Conservation (phyloP, 2,113 vertebrate species). For the Calyptommatus sinebrachiatus region DNA sequence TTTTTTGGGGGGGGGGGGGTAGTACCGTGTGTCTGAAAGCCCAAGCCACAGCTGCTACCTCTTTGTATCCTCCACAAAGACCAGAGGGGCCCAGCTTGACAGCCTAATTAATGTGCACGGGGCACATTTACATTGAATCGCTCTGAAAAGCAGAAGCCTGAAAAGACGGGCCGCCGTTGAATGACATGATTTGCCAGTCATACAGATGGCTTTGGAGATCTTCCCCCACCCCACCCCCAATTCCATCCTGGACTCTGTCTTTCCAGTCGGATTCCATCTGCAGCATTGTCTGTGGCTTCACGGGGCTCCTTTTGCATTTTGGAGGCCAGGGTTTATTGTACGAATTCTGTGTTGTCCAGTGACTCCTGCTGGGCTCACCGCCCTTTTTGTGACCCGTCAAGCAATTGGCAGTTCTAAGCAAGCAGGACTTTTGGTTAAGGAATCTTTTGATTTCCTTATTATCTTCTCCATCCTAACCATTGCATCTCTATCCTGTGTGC, state of each 20-base stretch:
- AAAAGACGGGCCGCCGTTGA: not conserved
- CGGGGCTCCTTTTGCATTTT: not conserved
- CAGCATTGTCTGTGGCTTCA: slow-evolving; percentile 1
- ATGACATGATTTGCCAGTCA: not conserved
- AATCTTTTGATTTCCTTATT: not conserved
- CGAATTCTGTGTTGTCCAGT: not conserved
- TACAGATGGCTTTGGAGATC: not conserved
- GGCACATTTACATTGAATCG: slow-evolving; percentile 53
- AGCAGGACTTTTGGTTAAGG: not conserved
- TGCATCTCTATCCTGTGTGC: not conserved
- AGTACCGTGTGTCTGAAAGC: not conserved
- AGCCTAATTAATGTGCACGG: slow-evolving; percentile 55
- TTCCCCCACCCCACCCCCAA: not conserved
- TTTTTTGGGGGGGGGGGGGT: not conserved
- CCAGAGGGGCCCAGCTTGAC: slow-evolving; percentile 6
- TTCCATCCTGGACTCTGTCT: not conserved
- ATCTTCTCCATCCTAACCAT: not conserved
- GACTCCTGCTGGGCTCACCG: not conserved
- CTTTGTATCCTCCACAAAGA: slow-evolving; percentile 57
- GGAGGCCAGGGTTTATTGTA: slow-evolving; percentile 15
- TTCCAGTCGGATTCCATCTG: slow-evolving; percentile 1
- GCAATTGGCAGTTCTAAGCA: not conserved
- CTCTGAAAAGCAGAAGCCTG: slow-evolving; percentile 22
- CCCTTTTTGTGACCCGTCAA: not conserved
- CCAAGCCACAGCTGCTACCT: slow-evolving; percentile 57